A percentile compares a stretch with the other conserved stretches of the same genome.
Evolutionary conservation across 2,888 invertebrate species (phyloP).

Genomic region (Aproaerema taeniolella): DNA sequence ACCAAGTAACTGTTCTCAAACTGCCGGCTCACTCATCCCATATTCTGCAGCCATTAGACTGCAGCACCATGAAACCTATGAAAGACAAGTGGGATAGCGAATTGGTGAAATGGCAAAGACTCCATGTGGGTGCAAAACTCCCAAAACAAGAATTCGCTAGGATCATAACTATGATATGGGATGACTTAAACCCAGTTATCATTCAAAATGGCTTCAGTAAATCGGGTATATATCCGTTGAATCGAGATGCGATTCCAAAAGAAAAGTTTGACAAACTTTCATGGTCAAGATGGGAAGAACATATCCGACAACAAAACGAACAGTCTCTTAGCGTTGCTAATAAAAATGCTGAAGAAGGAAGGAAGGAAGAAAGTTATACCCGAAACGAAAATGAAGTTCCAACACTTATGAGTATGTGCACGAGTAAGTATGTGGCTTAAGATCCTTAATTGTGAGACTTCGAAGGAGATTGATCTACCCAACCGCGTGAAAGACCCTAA

Average conservation of each 20-base stretch:
- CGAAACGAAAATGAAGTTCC: too few species aligned
- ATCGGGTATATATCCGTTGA: constrained; percentile 9
- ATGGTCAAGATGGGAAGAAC: constrained; percentile 4
- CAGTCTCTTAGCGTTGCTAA: not conserved
- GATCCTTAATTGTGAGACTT: not conserved
- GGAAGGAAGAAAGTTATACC: not conserved
- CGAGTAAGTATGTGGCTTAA: not conserved
- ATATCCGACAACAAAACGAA: not conserved
- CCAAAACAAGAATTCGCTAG: constrained; percentile 10
- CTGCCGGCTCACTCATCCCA: too few species aligned
- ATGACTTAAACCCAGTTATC: constrained; percentile 8
- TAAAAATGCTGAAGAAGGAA: not conserved
- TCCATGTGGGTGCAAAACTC: too few species aligned
- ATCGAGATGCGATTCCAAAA: constrained; percentile 9
- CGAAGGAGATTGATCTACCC: not conserved
- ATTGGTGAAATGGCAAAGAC: too few species aligned
- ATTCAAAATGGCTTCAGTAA: constrained; percentile 12
- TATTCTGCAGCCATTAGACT: too few species aligned
- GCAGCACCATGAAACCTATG: too few species aligned
- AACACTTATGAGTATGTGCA: too few species aligned
- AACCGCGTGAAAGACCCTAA: constrained; percentile 3
- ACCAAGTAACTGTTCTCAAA: too few species aligned
- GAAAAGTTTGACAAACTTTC: too few species aligned
- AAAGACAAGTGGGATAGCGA: too few species aligned
- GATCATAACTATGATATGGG: constrained; percentile 12